Base-by-base conservation (phyloP, 2,888 invertebrate genomes). In the Scaptomyza cyrtandrae region DNA sequence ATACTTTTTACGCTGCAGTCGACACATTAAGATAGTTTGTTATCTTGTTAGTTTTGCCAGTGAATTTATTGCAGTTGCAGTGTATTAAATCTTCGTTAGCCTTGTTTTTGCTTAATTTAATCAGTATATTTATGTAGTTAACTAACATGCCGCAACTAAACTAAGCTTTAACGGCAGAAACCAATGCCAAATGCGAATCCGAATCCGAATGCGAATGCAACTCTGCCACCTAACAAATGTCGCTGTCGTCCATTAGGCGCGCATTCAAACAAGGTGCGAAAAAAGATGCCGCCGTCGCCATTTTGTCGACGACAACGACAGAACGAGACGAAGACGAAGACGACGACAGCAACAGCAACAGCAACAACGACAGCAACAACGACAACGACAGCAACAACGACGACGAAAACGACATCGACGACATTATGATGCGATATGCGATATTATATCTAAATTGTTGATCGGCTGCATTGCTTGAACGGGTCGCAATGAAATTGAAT, bases 361-460 rank as follows among this genome's bases (percentile, higher is more conserved):
- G 61, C 77, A 41, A 55, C 68, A 41, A 39, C 48, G 29, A 65
- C 66, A 53, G 3, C 24, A 3, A 24, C 24, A 24, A 49, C 56
- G 55, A 74, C 43, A 45, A 27, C 54, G 11, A 55, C 52, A 48
- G 57, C 56, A 57, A 63, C 74, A 61, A 74, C 80, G 46, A 64
- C 56, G 50, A 74, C 41, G 19, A 70, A 53, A 31, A 71, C 58
- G 54, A 71, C 69, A 49, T 75, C 76, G 83, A 67, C 85, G 68
- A 82, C 82, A 82, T 87, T 82, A 88, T 83, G 83, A 84, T 85
- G 89, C 82, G 89, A 89, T 88, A 85, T 89, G 88, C 88, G 89
- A 87, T 89, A 88, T 87, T 78, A 80, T 86, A 86, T 86, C 86
- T 86, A 86, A 89, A 86, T 89, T 89, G 86, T 85, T 87, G 88